phyloP scores from a whole-genome alignment of 1,140 invertebrate species.

The Drosophila gunungcola region DNA sequence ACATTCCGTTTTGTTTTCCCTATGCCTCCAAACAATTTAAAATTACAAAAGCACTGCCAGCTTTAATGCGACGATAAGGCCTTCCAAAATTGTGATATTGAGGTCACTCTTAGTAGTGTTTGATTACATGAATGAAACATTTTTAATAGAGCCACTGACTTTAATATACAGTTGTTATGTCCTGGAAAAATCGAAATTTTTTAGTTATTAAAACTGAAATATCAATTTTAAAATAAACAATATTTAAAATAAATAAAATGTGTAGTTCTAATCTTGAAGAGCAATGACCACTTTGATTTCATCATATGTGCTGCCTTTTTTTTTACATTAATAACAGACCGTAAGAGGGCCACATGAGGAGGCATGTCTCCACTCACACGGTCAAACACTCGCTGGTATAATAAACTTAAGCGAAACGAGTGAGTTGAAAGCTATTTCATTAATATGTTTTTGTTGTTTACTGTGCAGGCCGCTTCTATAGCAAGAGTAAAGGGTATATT shows the following conservation, averaged over 20 bases:
- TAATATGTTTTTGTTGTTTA: slow-evolving; percentile 71
- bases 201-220: too few species aligned
- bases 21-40: not conserved
- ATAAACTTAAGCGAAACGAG: slow-evolving; percentile 80
- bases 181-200: too few species aligned
- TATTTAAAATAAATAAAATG: too few species aligned
- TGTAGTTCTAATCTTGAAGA: too few species aligned
- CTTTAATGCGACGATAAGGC: slow-evolving; percentile 26
- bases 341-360: slow-evolving; percentile 30
- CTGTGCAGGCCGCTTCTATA: slow-evolving; percentile 14
- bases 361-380: slow-evolving; percentile 49
- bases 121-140: not conserved
- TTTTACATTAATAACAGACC: slow-evolving; percentile 64
- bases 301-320: slow-evolving; percentile 51
- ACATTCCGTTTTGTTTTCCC: slow-evolving; percentile 48
- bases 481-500: too few species aligned
- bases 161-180: not conserved
- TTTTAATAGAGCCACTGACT: not conserved
- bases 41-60: not conserved
- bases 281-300: slow-evolving; percentile 51
- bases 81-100: slow-evolving; percentile 18
- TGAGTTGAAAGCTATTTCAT: slow-evolving; percentile 77
- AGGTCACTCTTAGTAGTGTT: slow-evolving; percentile 11
- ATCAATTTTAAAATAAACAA: too few species aligned
- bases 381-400: slow-evolving; percentile 21